These are phyloP conservation scores for Agapornis roseicollis DNA, from an alignment of 2,113 vertebrate genomes.

Conservation along the genomic window DNA sequence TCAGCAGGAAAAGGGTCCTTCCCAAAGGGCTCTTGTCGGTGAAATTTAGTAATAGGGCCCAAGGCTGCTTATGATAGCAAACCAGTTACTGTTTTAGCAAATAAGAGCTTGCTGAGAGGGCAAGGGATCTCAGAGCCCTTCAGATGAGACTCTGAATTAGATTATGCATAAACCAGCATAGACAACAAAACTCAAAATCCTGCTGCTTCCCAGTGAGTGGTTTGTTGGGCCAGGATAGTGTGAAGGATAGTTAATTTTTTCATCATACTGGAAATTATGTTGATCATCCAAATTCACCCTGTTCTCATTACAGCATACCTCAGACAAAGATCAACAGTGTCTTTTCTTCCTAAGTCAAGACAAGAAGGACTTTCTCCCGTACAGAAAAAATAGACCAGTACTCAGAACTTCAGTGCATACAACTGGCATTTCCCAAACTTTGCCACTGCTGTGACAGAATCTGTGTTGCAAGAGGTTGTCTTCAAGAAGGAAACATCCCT, in stretches of 20 bases:
- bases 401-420: not conserved
- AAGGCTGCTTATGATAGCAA: not conserved
- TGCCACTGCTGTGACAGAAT: not conserved
- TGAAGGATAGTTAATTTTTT: not conserved
- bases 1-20: not conserved
- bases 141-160: not conserved
- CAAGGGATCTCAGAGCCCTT: not conserved
- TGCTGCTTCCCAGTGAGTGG: not conserved
- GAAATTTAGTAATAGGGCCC: not conserved
- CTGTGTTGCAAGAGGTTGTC: not conserved
- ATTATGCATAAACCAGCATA: not conserved
- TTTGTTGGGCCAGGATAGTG: not conserved
- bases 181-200: not conserved
- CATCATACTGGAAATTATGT: not conserved
- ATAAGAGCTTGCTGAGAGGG: not conserved
- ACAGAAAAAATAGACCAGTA: not conserved
- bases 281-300: constrained; percentile 1
- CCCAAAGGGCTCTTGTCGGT: not conserved
- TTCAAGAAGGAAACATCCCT: not conserved
- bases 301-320: not conserved
- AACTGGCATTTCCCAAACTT: not conserved
- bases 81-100: not conserved
- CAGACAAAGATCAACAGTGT: not conserved
- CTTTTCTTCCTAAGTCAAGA: not conserved
- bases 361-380: not conserved